Conservation (phyloP, 2,888 invertebrate species). For the Apamea epomidion region DNA sequence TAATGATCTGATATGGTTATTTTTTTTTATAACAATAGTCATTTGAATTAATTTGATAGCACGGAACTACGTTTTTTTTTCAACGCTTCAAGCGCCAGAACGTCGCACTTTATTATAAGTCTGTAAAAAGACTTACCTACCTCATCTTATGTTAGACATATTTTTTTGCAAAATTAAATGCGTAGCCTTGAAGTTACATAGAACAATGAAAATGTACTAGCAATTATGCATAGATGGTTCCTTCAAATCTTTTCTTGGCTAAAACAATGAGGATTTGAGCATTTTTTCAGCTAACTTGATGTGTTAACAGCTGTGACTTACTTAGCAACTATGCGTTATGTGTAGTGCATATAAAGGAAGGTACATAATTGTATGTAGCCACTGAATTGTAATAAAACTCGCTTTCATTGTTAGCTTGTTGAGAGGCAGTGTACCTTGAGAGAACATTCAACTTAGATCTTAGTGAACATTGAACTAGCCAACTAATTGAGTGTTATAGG, state of each 20-base stretch:
- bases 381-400: slow-evolving; percentile 32
- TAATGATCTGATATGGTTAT: background rate
- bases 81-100: background rate
- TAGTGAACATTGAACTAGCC: slow-evolving; percentile 12
- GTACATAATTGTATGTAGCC: background rate
- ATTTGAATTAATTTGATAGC: slow-evolving; percentile 20
- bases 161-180: slow-evolving; percentile 28
- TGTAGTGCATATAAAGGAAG: background rate
- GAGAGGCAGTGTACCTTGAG: slow-evolving; percentile 34
- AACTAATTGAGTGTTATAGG: too few relatives aligned
- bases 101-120: background rate
- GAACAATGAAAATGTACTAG: slow-evolving; percentile 35
- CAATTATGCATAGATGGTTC: slow-evolving; percentile 24
- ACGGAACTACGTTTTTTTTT: background rate
- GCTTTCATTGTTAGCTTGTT: slow-evolving; percentile 36
- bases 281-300: background rate
- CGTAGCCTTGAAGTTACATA: slow-evolving; percentile 38
- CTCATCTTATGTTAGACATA: slow-evolving; percentile 16
- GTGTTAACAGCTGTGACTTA: slow-evolving; percentile 7
- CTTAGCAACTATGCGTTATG: background rate
- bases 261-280: background rate
- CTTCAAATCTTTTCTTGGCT: slow-evolving; percentile 8
- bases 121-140: background rate
- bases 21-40: background rate
- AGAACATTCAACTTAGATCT: slow-evolving; percentile 40